A percentile compares a stretch with the other conserved stretches of the same genome.
Conservation (phyloP, 2,888 invertebrate genomes). For the Cephus nigrinus region DNA sequence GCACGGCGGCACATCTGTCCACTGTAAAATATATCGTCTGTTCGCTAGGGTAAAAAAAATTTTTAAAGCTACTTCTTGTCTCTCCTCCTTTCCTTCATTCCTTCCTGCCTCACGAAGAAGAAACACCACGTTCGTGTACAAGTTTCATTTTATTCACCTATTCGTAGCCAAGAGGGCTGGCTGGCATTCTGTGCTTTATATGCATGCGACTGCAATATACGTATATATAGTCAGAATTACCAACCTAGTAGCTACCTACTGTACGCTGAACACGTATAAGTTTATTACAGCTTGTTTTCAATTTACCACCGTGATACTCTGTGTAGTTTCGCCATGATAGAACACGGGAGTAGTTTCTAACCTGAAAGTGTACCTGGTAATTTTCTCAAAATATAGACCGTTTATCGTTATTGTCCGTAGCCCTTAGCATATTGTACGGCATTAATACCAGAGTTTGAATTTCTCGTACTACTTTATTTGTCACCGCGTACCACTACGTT, state of each 20-base stretch:
- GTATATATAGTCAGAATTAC: neutral
- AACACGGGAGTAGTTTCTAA: neutral
- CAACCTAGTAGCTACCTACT: neutral
- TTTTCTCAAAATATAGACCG: neutral
- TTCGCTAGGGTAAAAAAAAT: neutral
- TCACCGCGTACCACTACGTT: neutral
- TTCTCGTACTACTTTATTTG: neutral
- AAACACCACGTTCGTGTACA: neutral
- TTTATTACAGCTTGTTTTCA: slow-evolving; percentile 7
- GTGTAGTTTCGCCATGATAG: neutral
- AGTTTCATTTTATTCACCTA: slow-evolving; percentile 3
- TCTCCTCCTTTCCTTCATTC: neutral
- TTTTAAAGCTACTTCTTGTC: slow-evolving; percentile 4
- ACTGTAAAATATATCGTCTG: slow-evolving; percentile 12
- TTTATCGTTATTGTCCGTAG: neutral
- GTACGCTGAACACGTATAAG: slow-evolving; percentile 4
- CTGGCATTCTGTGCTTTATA: neutral
- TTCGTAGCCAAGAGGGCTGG: neutral
- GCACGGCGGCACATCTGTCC: slow-evolving; percentile 14
- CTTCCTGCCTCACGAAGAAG: neutral
- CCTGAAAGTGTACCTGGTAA: neutral
- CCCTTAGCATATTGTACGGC: neutral
- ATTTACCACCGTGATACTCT: neutral
- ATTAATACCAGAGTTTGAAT: neutral
- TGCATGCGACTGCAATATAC: neutral